Evolutionary conservation across 2,113 vertebrate species (phyloP).

Genomic region (Gnathonemus longibarbis): DNA sequence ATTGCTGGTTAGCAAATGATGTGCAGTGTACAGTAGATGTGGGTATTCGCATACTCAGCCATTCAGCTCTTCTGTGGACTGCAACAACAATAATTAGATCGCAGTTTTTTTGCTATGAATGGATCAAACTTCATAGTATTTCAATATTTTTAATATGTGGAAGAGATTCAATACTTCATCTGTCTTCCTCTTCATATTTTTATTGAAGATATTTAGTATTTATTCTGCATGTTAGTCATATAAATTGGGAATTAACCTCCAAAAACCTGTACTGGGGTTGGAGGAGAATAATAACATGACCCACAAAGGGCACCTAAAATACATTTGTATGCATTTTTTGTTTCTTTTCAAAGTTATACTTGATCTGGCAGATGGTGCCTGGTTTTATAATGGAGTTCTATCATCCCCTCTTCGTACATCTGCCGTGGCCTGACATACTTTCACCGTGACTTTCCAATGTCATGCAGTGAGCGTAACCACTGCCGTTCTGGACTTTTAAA

Average conservation of each 20-base stretch:
- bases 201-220: not conserved
- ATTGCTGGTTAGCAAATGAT: not conserved
- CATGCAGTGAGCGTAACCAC: not conserved
- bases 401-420: not conserved
- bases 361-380: constrained; percentile 10
- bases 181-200: not conserved
- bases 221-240: not conserved
- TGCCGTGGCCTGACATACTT: not conserved
- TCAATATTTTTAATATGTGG: not conserved
- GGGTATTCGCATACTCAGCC: not conserved
- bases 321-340: constrained; percentile 14
- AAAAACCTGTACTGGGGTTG: not conserved
- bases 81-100: not conserved
- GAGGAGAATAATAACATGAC: not conserved
- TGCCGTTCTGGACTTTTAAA: not conserved
- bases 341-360: constrained; percentile 5
- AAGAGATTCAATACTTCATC: not conserved
- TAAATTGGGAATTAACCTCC: constrained; percentile 13
- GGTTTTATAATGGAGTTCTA: not conserved
- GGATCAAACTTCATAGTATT: not conserved
- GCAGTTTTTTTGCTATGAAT: not conserved
- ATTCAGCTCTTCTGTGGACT: not conserved
- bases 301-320: not conserved
- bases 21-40: too few species aligned
- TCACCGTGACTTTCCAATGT: not conserved